These are phyloP conservation scores for Albula goreensis DNA, from an alignment of 2,113 vertebrate species.

Conservation along the genomic window DNA sequence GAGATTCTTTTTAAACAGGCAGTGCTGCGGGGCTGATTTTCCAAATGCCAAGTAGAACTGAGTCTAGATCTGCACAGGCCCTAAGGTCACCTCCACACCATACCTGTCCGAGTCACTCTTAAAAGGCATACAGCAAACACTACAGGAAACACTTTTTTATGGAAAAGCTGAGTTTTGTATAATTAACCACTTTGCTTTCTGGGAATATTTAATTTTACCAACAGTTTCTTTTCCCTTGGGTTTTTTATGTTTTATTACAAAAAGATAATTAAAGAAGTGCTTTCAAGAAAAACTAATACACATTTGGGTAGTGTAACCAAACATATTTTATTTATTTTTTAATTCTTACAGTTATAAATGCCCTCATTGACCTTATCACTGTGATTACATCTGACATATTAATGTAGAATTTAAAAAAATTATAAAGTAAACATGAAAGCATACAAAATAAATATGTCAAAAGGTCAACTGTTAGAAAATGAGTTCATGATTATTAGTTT, in stretches of 20 bases:
- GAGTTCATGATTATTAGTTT: background rate
- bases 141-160: background rate
- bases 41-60: conserved; percentile 16
- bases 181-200: background rate
- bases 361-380: background rate
- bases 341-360: background rate
- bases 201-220: background rate
- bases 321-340: background rate
- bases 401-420: background rate
- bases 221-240: background rate
- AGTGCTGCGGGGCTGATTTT: background rate
- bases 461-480: background rate
- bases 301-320: background rate
- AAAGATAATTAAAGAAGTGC: conserved; percentile 3
- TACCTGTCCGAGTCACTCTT: background rate
- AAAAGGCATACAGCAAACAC: background rate
- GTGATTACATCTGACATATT: background rate
- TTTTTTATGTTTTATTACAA: background rate
- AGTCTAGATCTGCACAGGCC: background rate
- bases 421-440: background rate
- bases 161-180: background rate
- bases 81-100: background rate
- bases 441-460: background rate
- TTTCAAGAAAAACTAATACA: background rate
- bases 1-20: background rate